These are phyloP conservation scores for Eretmocerus hayati DNA, from an alignment of 2,888 invertebrate species.

Conservation along the genomic window DNA sequence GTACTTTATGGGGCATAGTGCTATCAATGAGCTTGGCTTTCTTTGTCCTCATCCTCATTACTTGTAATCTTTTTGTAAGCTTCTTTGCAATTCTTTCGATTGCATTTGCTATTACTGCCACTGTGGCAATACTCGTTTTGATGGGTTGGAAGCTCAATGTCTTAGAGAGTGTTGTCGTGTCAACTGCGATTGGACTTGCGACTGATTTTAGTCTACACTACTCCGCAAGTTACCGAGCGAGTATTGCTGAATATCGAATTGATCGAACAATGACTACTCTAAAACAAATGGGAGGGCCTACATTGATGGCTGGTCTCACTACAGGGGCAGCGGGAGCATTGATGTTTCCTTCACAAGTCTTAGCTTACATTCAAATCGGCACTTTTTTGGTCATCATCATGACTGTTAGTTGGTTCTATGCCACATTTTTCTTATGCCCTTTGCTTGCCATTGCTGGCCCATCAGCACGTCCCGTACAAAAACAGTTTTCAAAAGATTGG, in stretches of 20 bases:
- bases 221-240: slow-evolving; percentile 67
- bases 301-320: slow-evolving; percentile 84
- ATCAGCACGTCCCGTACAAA: slow-evolving; percentile 53
- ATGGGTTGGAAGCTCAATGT: slow-evolving; percentile 89
- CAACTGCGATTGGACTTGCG: slow-evolving; percentile 83
- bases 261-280: slow-evolving; percentile 60
- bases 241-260: slow-evolving; percentile 42
- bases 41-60: slow-evolving; percentile 72
- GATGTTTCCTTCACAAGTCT: slow-evolving; percentile 78
- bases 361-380: slow-evolving; percentile 90
- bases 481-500: no score
- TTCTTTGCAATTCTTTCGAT: slow-evolving; percentile 80
- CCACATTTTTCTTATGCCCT: slow-evolving; percentile 82
- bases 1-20: slow-evolving; percentile 74
- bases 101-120: slow-evolving; percentile 74
- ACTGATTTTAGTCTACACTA: slow-evolving; percentile 93
- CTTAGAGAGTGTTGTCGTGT: slow-evolving; percentile 87
- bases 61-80: slow-evolving; percentile 75
- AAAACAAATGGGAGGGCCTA: slow-evolving; percentile 76
- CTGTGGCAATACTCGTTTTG: slow-evolving; percentile 70
- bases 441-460: slow-evolving; percentile 71
- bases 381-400: slow-evolving; percentile 83
- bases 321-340: slow-evolving; percentile 83
- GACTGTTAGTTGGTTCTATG: slow-evolving; percentile 84
- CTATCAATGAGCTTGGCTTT: slow-evolving; percentile 77